Evolutionary conservation across 2,888 invertebrate genomes (phyloP), one percentile per base, ranked within the genome.

Genomic region (Catocala sponsa): DNA sequence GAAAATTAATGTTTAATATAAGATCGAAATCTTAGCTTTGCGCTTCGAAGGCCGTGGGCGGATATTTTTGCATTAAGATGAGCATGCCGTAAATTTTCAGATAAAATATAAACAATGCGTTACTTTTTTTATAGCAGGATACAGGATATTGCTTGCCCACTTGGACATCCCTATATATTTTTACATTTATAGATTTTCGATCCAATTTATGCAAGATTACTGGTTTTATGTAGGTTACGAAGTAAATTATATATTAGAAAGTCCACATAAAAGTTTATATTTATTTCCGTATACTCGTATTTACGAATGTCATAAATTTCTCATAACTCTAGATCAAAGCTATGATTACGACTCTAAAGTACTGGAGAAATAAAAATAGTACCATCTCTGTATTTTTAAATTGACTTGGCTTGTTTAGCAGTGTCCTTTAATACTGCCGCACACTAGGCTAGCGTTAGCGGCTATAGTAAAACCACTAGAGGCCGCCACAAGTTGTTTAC

Each of bases 1-100:
- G 76, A 80, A 83, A 83, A 82, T 80, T 82, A 82, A 81, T 82
- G 78, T 75, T 78, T 79, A 76, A 80, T 81, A 79, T 77, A 69
- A 82, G 81, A 82, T 82, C 71, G 73, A 73, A 80, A 82, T 81
- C 82, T 78, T 78, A 72, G 77, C 79, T 79, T 77, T 73, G 47
- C 68, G 62, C 57, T 57, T 65, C 60, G 55, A 70, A 65, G 64
- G 63, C 65, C 63, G 70, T 70, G 56, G 62, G 63, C 65, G 72
- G 75, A 74, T 68, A 69, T 80, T 80, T 78, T 81, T 79, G 74
- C 74, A 80, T 81, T 77, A 77, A 70, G 63, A 76, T 76, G 74
- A 65, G 70, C 59, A 65, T 65, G 38, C 61, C 61, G 61, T 72
- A 65, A 72, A 71, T 76, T 73, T 76, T 66, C 70, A 67, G 67